These are phyloP conservation scores for Chelonus insularis DNA, from an alignment of 1,140 invertebrate species.

Conservation along the genomic window DNA sequence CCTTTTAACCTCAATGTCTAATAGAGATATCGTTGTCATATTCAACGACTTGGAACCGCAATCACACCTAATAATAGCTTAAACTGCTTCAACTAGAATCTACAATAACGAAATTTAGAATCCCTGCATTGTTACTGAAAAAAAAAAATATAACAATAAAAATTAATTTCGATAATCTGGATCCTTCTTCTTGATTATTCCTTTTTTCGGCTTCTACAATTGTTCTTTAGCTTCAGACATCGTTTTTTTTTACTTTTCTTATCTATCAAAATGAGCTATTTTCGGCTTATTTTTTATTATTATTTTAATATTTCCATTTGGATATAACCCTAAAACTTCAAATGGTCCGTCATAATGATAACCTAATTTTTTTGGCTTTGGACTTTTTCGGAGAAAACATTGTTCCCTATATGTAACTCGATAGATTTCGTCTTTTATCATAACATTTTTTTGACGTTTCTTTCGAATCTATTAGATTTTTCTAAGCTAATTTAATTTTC, in stretches of 20 bases:
- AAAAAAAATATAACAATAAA: too few species aligned
- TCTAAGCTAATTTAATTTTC: neutral
- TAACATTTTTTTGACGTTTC: neutral
- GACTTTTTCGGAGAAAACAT: constrained; percentile 5
- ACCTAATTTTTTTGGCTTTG: neutral
- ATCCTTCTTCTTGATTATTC: neutral
- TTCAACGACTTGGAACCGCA: too few species aligned
- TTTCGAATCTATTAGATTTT: constrained; percentile 17
- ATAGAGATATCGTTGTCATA: neutral
- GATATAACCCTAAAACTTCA: constrained; percentile 2
- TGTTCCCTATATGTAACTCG: neutral
- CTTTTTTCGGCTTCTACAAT: neutral
- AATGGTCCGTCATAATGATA: constrained; percentile 15
- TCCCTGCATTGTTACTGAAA: too few species aligned
- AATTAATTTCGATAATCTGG: too few species aligned
- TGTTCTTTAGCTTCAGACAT: too few species aligned
- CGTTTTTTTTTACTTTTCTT: neutral
- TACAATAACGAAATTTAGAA: too few species aligned
- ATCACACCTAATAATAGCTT: too few species aligned
- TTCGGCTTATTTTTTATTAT: neutral
- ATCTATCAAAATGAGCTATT: neutral
- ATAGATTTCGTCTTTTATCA: constrained; percentile 6
- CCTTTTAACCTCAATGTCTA: neutral
- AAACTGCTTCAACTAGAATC: too few species aligned
- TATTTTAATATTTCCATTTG: neutral